phyloP scores from a whole-genome alignment of 2,888 invertebrate species.

The Sicus ferrugineus region DNA sequence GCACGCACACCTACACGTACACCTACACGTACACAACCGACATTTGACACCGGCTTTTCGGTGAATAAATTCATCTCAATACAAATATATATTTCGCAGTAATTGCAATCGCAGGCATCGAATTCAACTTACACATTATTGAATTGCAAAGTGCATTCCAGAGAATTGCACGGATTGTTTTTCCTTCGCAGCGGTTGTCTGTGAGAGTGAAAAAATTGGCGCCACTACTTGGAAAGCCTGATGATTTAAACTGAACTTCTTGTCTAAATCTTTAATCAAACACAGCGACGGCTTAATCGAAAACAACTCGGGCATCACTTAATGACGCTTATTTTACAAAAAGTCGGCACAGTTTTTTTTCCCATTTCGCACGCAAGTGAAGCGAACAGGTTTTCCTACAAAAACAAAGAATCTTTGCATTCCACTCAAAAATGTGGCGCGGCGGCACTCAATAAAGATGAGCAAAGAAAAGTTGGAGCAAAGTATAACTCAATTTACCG shows the following conservation, averaged over 20 bases:
- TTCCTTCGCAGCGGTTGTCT: no score
- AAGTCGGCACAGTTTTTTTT: not conserved
- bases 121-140: not conserved
- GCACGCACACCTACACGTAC: not conserved
- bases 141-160: not conserved
- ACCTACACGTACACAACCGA: not conserved
- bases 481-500: no score
- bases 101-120: slow-evolving; percentile 10
- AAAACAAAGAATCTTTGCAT: not conserved
- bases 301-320: no score
- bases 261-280: no score
- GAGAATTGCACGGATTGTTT: no score
- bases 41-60: not conserved
- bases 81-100: not conserved
- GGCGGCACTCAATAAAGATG: no score
- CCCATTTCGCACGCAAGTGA: not conserved
- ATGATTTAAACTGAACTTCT: no score
- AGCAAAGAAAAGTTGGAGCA: no score
- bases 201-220: no score
- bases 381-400: slow-evolving; percentile 18
- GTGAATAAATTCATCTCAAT: not conserved
- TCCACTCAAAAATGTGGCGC: not conserved
- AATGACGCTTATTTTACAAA: no score
- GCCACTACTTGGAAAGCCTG: no score
- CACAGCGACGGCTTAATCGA: no score